Conservation (phyloP, 2,888 invertebrate genomes). For the Eristalis tenax region DNA sequence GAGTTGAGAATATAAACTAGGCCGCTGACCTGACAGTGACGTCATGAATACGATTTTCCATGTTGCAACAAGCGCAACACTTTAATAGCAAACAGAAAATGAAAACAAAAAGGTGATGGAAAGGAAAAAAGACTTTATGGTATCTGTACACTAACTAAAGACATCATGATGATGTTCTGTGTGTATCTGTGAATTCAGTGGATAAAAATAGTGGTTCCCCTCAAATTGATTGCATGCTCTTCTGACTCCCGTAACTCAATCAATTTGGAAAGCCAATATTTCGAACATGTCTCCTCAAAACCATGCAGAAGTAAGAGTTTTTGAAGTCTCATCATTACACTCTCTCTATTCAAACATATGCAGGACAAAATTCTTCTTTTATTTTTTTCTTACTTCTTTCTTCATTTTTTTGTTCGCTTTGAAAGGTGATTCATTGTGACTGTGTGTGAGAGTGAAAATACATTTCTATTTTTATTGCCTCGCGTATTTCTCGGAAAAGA, state of each 20-base stretch:
- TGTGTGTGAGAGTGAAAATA: slow-evolving; percentile 56
- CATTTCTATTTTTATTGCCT: slow-evolving; percentile 69
- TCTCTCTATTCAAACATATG: slow-evolving; percentile 40
- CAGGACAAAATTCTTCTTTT: slow-evolving; percentile 13
- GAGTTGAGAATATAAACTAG: slow-evolving; percentile 76
- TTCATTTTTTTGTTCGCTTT: slow-evolving; percentile 5
- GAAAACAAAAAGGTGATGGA: not conserved
- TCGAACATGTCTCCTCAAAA: not conserved
- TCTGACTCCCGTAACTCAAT: not conserved
- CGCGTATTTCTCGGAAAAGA: slow-evolving; percentile 56
- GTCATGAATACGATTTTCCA: slow-evolving; percentile 77
- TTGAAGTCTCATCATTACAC: not conserved
- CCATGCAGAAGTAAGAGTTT: not conserved
- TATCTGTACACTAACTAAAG: slow-evolving; percentile 13
- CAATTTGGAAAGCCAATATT: not conserved
- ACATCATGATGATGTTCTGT: slow-evolving; percentile 18
- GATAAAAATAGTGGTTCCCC: slow-evolving; percentile 49
- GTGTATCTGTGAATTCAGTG: slow-evolving; percentile 41
- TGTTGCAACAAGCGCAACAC: slow-evolving; percentile 68
- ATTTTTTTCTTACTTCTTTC: slow-evolving; percentile 14
- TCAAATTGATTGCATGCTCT: not conserved
- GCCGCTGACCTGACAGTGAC: slow-evolving; percentile 81
- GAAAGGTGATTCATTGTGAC: slow-evolving; percentile 57
- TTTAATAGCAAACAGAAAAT: slow-evolving; percentile 27
- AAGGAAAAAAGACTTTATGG: slow-evolving; percentile 10